Evolutionary conservation across 2,888 invertebrate genomes (phyloP).

Genomic region (Dioctria rufipes): DNA sequence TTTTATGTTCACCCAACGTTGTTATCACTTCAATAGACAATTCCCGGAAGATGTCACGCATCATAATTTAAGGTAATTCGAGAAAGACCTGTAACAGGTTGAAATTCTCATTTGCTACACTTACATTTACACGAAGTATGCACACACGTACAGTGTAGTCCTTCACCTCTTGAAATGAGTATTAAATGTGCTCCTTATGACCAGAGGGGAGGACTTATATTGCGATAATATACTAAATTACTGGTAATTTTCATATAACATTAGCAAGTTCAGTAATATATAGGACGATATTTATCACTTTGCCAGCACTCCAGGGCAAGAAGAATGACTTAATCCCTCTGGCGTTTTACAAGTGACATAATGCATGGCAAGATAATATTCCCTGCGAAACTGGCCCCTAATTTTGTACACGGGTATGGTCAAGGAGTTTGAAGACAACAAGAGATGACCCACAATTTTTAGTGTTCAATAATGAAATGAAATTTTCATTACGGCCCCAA

Average conservation of each 20-base stretch:
- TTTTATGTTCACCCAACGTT: slow-evolving; percentile 11
- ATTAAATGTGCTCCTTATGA: slow-evolving; percentile 11
- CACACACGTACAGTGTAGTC: too few relatives aligned
- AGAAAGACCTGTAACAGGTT: neutral
- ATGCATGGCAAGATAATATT: neutral
- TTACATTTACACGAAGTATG: neutral
- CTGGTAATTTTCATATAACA: slow-evolving; percentile 29
- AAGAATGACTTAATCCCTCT: slow-evolving; percentile 30
- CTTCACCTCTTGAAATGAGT: neutral
- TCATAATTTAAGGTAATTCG: neutral
- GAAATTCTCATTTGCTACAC: slow-evolving; percentile 24
- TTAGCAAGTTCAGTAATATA: slow-evolving; percentile 20
- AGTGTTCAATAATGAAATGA: neutral
- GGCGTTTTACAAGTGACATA: slow-evolving; percentile 23
- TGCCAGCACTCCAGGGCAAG: slow-evolving; percentile 1
- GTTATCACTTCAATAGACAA: slow-evolving; percentile 21
- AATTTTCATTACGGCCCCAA: neutral
- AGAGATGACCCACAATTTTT: too few relatives aligned
- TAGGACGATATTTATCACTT: slow-evolving; percentile 20
- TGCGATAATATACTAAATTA: slow-evolving; percentile 22
- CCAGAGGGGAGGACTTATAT: slow-evolving; percentile 1
- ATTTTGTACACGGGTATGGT: neutral
- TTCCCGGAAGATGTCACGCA: slow-evolving; percentile 13
- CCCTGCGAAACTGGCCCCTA: neutral
- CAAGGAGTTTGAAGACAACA: neutral